Evolutionary conservation across 92 coral and sea anemone species (phyloP).

Genomic region (Bergia puertoricense): DNA sequence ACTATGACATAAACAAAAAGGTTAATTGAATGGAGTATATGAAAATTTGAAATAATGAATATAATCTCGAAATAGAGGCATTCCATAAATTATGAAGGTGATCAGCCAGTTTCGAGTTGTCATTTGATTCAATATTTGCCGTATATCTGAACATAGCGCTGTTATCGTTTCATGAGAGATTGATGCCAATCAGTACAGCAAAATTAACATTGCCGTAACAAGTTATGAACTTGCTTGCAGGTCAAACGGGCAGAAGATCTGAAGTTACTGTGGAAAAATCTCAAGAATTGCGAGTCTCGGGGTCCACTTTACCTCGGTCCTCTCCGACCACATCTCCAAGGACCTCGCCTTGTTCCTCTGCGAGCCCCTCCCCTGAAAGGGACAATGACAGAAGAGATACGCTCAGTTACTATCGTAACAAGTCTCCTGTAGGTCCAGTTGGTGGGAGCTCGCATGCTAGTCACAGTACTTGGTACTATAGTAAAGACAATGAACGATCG

Average conservation of each 20-base stretch:
- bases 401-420: neutral
- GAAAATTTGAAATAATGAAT: neutral
- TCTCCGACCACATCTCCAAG: conserved; percentile 25
- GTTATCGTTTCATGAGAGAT: neutral
- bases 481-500: neutral
- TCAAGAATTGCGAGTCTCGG: conserved; percentile 3
- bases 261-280: neutral
- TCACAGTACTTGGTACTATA: neutral
- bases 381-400: neutral
- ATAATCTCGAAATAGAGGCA: too few relatives aligned
- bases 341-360: conserved; percentile 21
- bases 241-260: neutral
- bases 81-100: neutral
- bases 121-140: neutral
- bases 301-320: conserved; percentile 41
- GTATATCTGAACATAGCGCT: neutral
- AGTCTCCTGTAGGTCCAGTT: neutral
- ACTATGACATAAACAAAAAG: too few relatives aligned
- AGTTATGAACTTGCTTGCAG: neutral
- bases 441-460: neutral
- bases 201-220: neutral
- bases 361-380: conserved; percentile 30
- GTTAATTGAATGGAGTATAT: too few relatives aligned
- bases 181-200: too few relatives aligned
- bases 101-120: neutral